Evolutionary conservation across 2,797 vertebrate genomes (phyloP).

Genomic region (Gila robusta): DNA sequence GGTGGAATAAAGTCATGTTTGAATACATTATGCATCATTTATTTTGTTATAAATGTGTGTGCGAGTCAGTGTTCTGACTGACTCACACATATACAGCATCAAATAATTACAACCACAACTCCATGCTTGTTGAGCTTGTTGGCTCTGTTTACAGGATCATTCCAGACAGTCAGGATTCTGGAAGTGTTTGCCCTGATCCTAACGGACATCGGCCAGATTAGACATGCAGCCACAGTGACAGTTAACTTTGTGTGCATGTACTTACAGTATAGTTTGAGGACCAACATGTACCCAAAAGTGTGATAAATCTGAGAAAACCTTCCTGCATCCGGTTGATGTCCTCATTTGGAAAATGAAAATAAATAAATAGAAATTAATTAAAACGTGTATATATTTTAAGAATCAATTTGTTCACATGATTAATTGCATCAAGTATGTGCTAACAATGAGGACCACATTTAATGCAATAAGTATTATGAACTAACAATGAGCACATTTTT

Average conservation of each 20-base stretch:
- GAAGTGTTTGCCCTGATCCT: conserved; percentile 16
- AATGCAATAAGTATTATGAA: neutral
- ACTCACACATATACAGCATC: neutral
- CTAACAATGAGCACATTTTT: neutral
- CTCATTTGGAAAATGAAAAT: neutral
- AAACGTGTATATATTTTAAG: too few species aligned
- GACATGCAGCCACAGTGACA: neutral
- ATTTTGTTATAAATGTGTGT: neutral
- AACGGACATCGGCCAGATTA: neutral
- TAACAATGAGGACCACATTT: neutral
- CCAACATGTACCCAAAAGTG: neutral
- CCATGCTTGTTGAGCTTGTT: conserved; percentile 5
- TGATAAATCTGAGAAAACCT: neutral
- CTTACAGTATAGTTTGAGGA: neutral
- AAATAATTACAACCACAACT: neutral
- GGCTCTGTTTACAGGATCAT: neutral
- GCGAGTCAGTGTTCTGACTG: neutral
- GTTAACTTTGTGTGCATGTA: neutral
- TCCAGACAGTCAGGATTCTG: neutral
- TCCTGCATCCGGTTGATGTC: too few species aligned
- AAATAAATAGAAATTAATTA: too few species aligned
- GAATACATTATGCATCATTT: conserved; percentile 9
- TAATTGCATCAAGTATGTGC: neutral
- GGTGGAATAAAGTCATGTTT: neutral
- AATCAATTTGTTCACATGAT: neutral